Evolutionary conservation across 2,797 vertebrate genomes (phyloP), one percentile per base, ranked within the genome.

Genomic region (Anguilla obscura): DNA sequence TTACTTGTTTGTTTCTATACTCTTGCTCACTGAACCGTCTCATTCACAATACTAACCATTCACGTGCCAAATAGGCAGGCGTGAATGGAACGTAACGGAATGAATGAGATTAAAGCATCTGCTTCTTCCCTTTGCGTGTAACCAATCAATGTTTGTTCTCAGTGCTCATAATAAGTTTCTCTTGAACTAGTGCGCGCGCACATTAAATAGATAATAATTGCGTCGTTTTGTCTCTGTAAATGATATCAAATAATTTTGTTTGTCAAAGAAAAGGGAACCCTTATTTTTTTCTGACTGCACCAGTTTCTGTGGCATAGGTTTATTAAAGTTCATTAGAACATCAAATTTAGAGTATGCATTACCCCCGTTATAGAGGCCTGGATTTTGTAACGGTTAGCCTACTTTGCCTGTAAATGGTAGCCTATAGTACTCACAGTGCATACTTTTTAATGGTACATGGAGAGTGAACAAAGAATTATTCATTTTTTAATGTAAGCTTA

Each of bases 41-140:
- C 60, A 86, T 86, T 86, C 58, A 74, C 83, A 84, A 56, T 36
- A 48, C 30, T 27, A 86, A 24, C 60, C 85, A 86, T 71, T 86
- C 85, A 86, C 63, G 60, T 69, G 85, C 63, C 24, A 24, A 50
- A 71, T 60, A 50, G 85, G 48, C 36, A 45, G 9, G 21, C 33
- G 36, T 74, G 85, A 71, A 48, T 86, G 85, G 40, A 30, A 71
- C 21, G 36, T 7, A 7, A 74, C 21, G 58, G 16, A 48, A 69
- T 86, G 85, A 86, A 86, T 86, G 86, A 82, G n/a, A 24, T n/a
- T 82, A 50, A 45, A 79, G 27, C 24, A 50, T 50, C 16, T 8
- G 7, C 45, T 18, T 33, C 21, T 12, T 45, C 27, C 40, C 27
- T 48, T 86, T 50, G 10, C 40, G 40, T 86, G 48, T 74, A 86